These are phyloP conservation scores for Meiosimyza platycephala DNA, from an alignment of 2,888 invertebrate genomes.

Conservation along the genomic window DNA sequence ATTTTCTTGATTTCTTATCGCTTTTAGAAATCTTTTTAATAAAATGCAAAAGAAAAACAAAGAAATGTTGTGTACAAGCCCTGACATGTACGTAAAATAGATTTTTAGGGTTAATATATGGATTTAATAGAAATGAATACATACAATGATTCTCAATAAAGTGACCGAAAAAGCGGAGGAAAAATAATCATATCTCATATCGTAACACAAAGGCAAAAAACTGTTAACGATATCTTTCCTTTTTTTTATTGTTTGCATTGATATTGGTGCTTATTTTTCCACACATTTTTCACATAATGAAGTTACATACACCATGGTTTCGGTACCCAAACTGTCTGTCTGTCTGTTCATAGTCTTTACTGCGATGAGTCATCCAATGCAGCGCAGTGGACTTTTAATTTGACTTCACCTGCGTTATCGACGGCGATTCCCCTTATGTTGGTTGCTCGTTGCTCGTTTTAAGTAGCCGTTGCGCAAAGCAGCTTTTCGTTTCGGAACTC, in stretches of 20 bases:
- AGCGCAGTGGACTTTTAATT: conserved; percentile 14
- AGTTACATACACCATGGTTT: background rate
- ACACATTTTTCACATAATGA: conserved; percentile 3
- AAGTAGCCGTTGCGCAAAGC: conserved; percentile 13
- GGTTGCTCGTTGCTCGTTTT: background rate
- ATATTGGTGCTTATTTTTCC: conserved; percentile 16
- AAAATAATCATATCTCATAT: conserved; percentile 24
- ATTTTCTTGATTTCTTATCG: conserved; percentile 21
- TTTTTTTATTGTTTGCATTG: conserved; percentile 25
- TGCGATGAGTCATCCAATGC: conserved; percentile 27
- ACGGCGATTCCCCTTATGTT: background rate
- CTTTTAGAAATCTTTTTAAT: conserved; percentile 14
- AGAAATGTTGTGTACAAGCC: background rate
- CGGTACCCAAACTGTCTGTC: conserved; percentile 13
- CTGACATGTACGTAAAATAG: conserved; percentile 18
- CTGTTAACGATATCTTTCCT: conserved; percentile 27
- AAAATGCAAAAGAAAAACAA: background rate
- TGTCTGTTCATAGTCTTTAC: background rate
- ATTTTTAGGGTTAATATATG: conserved; percentile 25
- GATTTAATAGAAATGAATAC: background rate
- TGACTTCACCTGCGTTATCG: conserved; percentile 33
- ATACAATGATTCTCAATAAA: conserved; percentile 4
- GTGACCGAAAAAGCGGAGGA: conserved; percentile 12
- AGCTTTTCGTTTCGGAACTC: background rate
- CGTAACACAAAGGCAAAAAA: conserved; percentile 22